phyloP scores from a whole-genome alignment of 37 sponge, comb jelly and placozoan species.

The Hormiphora californensis region DNA sequence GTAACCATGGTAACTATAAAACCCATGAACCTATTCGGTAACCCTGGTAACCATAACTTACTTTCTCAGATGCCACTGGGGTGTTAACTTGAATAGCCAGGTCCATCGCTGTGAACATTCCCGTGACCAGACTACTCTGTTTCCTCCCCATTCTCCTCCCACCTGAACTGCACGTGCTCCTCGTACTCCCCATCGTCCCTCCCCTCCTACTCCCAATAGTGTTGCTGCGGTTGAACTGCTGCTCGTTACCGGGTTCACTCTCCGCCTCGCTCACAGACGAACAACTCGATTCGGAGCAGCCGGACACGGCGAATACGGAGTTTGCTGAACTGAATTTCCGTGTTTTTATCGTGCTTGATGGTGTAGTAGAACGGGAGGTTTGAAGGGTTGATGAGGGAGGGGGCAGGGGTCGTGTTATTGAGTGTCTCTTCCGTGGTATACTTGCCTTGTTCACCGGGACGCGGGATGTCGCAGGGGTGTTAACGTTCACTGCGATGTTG shows the following conservation, averaged over 20 bases:
- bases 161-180: not conserved
- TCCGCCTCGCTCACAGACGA: not conserved
- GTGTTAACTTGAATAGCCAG: conserved; percentile 47
- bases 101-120: not conserved
- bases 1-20: too few relatives aligned
- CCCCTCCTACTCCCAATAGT: not conserved
- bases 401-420: not conserved
- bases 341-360: not conserved
- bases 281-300: conserved; percentile 50
- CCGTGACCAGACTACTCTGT: not conserved
- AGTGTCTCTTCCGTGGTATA: not conserved
- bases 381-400: not conserved
- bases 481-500: conserved; percentile 27
- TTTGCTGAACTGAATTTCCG: not conserved
- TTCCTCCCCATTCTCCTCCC: not conserved
- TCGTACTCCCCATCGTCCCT: not conserved
- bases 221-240: not conserved
- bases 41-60: too few relatives aligned
- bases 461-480: conserved; percentile 3
- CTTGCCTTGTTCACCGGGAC: not conserved
- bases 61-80: conserved; percentile 9
- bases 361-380: not conserved
- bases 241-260: not conserved
- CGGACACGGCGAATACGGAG: conserved; percentile 32
- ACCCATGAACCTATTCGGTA: too few relatives aligned